phyloP scores from a whole-genome alignment of 2,113 vertebrate genomes.

The Xenopus laevis region DNA sequence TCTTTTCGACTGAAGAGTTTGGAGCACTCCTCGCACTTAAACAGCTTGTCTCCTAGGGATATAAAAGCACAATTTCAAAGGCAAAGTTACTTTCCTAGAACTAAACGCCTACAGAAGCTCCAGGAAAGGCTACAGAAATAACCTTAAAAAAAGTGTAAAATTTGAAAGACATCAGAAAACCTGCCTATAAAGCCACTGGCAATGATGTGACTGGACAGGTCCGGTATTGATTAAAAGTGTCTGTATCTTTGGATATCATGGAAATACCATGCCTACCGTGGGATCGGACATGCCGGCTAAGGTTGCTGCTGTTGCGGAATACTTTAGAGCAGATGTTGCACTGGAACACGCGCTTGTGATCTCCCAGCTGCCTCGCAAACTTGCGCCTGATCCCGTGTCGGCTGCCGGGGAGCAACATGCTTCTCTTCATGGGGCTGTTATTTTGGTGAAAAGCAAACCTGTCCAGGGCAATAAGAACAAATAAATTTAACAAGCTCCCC shows the following conservation, averaged over 20 bases:
- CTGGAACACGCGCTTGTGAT: slow-evolving; percentile 88
- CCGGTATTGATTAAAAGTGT: too few species aligned
- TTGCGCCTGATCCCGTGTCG: slow-evolving; percentile 71
- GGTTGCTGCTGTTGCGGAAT: slow-evolving; percentile 99
- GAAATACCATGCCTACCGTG: slow-evolving; percentile 81
- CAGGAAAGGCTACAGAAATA: too few species aligned
- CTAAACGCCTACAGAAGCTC: too few species aligned
- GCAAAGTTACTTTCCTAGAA: too few species aligned
- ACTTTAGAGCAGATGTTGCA: slow-evolving; percentile 89
- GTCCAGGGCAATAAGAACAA: too few species aligned
- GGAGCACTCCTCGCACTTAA: slow-evolving; percentile 94
- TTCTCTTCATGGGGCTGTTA: slow-evolving; percentile 65
- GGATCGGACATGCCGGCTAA: slow-evolving; percentile 93
- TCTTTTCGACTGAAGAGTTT: slow-evolving; percentile 97
- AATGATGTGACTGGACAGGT: too few species aligned
- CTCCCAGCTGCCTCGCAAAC: slow-evolving; percentile 71
- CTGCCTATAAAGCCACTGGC: too few species aligned
- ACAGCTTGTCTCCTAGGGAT: slow-evolving; percentile 86
- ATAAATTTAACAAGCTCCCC: too few species aligned
- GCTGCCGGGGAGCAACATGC: slow-evolving; percentile 64
- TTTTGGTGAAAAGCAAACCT: slow-evolving; percentile 67
- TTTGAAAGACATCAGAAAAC: too few species aligned
- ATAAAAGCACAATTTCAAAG: too few species aligned
- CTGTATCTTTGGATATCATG: background rate
- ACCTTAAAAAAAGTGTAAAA: too few species aligned